Evolutionary conservation across 2,797 vertebrate species (phyloP), one percentile per base, ranked within the genome.

Genomic region (Psittacula derbiana): DNA sequence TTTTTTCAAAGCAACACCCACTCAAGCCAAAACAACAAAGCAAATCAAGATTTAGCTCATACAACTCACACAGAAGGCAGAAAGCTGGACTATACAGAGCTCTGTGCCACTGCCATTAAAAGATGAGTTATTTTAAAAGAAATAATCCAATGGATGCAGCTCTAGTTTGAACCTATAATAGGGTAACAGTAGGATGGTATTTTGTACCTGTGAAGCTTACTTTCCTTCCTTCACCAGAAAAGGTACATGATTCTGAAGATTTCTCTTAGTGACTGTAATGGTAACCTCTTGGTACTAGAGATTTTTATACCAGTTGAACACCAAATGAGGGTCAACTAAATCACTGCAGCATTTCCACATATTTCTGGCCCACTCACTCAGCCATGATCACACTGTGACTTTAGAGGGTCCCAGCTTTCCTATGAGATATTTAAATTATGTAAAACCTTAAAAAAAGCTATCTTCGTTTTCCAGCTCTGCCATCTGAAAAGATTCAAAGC

Each of bases 261-360:
- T 81, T 81, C 47, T 61, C 28, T 66, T 31, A 57, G 17, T 41
- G n/a, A 41, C 57, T 43, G 6, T 31, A 61, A 27, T 4, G 9
- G 19, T 50, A 82, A 61, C 9, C 3, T 46, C 20, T 86, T 55
- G 30, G 6, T 74, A 31, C 23, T 71, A 46, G 38, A 74, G 17
- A 27, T 20, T 49, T 64, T 25, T 6, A 21, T 31, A 27, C 1
- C 11, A 30, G 12, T 23, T 36, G 43, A 78, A 49, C 12, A 55
- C 23, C 2, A 0, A 0, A 41, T 4, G 7, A 31, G 30, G 16
- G 12, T 13, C n/a, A 70, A 17, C 17, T 60, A 47, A 79, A 79
- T n/a, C 31, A 16, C 20, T 41, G 33, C 0, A 0, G 12, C 17
- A 49, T 64, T 74, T 92, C 46, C 55, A 36, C 7, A 2, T 2